Evolutionary conservation across 2,797 vertebrate genomes (phyloP).

Genomic region (Sciurus carolinensis): DNA sequence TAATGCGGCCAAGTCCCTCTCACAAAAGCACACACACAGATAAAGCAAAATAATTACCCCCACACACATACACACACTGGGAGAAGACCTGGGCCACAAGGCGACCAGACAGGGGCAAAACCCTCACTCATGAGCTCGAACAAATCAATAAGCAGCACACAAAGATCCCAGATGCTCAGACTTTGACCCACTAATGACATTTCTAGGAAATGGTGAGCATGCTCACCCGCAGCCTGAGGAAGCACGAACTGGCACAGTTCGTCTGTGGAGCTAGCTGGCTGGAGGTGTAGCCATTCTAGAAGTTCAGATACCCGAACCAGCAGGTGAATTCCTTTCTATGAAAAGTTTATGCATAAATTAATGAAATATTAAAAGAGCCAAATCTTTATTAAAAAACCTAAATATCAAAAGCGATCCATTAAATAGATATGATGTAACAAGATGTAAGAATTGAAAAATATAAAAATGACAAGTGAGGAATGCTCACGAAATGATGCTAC

Average conservation of each 20-base stretch:
- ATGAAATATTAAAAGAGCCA: background rate
- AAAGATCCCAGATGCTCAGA: background rate
- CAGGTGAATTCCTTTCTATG: background rate
- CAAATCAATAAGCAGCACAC: background rate
- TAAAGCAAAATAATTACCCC: background rate
- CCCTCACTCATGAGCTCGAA: background rate
- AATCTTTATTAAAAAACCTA: background rate
- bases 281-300: fast-evolving
- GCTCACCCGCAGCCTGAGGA: background rate
- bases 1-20: background rate
- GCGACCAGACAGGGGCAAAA: background rate
- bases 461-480: background rate
- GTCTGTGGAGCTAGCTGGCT: background rate
- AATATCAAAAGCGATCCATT: background rate
- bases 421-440: background rate
- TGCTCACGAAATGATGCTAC: background rate
- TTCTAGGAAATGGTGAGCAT: background rate
- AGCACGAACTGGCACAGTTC: fast-evolving
- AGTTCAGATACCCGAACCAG: fast-evolving
- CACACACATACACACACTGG: background rate
- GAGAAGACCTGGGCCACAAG: background rate
- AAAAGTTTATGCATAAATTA: background rate
- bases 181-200: background rate
- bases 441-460: background rate
- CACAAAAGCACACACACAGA: background rate